Evolutionary conservation across 2,888 invertebrate species (phyloP), one percentile per base, ranked within the genome.

Genomic region (Schizotus pectinicornis): DNA sequence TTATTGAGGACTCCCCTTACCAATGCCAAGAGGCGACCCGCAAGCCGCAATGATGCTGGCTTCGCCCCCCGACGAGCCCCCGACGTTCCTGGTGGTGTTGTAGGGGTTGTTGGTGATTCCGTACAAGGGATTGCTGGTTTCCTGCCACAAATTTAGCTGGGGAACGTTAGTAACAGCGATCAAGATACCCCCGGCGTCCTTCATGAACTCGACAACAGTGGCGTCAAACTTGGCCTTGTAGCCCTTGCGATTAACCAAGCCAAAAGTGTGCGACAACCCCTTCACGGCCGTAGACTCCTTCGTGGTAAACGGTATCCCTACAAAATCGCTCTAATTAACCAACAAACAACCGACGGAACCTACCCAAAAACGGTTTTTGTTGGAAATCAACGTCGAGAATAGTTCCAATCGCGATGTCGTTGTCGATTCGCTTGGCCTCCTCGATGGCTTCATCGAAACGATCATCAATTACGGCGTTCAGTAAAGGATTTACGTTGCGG

Each of bases 21-120:
- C 95, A 47, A 98, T 81, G 2, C 96, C 92, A 65, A 96, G 85
- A 1, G 94, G 90, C 7, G 89, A 86, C 9, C 92, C 94, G 63
- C 92, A 88, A 2, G 93, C 84, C 1, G 93, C 85, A 8, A 92
- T 82, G 1, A 95, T 81, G 1, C 89, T 85, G 0, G 83, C 90
- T 80, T 95, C 94, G 0, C 93, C 94, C 33, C 97, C 97, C 59
- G 95, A 95, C 63, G 96, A 97, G 39, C 98, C 98, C 8, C 98
- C 98, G 1, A 89, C 88, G 0, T 88, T 93, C 61, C 94, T 85
- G 0, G 91, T 88, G 0, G 87, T 84, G 79, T 97, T 89, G 77
- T 97, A 96, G 0, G 98, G 95, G 82, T 98, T 98, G 71, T 86
- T 87, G 0, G 97, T 94, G 73, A 90, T 85, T 0, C 98, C 98